Conservation (phyloP, 2,888 invertebrate genomes). For the Hyalella azteca region DNA sequence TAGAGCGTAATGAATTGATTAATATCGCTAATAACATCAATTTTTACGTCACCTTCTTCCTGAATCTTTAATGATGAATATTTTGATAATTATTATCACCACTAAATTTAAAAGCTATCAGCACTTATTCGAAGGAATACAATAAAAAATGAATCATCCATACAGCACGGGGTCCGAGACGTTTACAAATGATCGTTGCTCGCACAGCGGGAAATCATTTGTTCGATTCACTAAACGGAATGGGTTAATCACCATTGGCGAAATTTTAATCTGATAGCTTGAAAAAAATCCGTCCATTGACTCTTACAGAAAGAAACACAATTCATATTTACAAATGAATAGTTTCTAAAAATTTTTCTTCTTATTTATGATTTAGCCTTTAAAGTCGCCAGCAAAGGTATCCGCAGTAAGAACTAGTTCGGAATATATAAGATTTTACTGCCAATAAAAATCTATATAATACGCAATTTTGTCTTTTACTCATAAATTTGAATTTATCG, state of each 20-base stretch:
- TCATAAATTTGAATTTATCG: neutral
- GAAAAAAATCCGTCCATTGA: neutral
- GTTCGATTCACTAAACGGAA: conserved; percentile 1
- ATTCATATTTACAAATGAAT: neutral
- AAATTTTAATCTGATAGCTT: neutral
- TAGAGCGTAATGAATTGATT: neutral
- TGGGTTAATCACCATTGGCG: neutral
- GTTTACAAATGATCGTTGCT: neutral
- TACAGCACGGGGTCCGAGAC: neutral
- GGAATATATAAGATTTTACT: neutral
- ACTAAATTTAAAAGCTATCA: neutral
- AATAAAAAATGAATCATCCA: neutral
- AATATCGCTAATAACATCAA: neutral
- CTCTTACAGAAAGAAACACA: neutral
- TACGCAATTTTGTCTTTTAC: neutral
- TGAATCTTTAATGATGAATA: neutral
- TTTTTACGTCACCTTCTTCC: neutral
- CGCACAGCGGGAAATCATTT: neutral
- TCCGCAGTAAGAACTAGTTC: neutral
- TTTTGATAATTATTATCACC: neutral
- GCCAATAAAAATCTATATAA: neutral
- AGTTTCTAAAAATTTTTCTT: neutral
- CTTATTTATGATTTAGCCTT: neutral
- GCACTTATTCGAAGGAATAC: neutral
- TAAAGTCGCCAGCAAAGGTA: neutral